A percentile compares a stretch with the other conserved stretches of the same genome.
These are phyloP conservation scores for Plectrocnemia conspersa DNA, from an alignment of 1,140 invertebrate species.

Conservation along the genomic window DNA sequence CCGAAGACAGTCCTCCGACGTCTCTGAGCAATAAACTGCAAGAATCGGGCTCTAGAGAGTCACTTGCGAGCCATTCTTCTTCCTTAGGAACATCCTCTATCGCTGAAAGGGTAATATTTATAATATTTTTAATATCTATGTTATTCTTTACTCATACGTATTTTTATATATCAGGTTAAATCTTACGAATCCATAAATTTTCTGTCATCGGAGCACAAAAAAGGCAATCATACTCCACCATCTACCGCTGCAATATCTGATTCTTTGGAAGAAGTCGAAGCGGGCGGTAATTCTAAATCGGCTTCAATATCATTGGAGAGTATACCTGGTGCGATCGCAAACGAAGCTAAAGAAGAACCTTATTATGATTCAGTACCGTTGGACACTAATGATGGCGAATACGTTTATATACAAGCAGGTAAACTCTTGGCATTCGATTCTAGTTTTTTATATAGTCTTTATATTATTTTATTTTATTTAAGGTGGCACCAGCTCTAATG, in stretches of 20 bases:
- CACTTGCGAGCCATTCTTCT: slow-evolving; percentile 48
- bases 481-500: slow-evolving; percentile 58
- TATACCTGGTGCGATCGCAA: slow-evolving; percentile 44
- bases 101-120: slow-evolving; percentile 44
- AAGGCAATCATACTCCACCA: slow-evolving; percentile 47
- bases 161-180: slow-evolving; percentile 48
- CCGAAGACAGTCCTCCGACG: slow-evolving; percentile 52
- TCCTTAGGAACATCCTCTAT: slow-evolving; percentile 45
- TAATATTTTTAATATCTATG: slow-evolving; percentile 10
- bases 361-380: slow-evolving; percentile 79
- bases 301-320: slow-evolving; percentile 48
- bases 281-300: slow-evolving; percentile 45
- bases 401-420: slow-evolving; percentile 69
- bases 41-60: slow-evolving; percentile 47
- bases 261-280: slow-evolving; percentile 39
- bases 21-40: slow-evolving; percentile 45
- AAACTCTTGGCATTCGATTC: not conserved
- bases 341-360: slow-evolving; percentile 62
- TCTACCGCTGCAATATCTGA: slow-evolving; percentile 39
- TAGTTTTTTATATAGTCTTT: not conserved
- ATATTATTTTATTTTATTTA: slow-evolving; percentile 4
- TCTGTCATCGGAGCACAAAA: slow-evolving; percentile 50
- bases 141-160: not conserved
- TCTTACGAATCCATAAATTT: slow-evolving; percentile 60
- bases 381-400: slow-evolving; percentile 71